Evolutionary conservation across 2,797 vertebrate species (phyloP).

Genomic region (Pseudomugil tenellus): DNA sequence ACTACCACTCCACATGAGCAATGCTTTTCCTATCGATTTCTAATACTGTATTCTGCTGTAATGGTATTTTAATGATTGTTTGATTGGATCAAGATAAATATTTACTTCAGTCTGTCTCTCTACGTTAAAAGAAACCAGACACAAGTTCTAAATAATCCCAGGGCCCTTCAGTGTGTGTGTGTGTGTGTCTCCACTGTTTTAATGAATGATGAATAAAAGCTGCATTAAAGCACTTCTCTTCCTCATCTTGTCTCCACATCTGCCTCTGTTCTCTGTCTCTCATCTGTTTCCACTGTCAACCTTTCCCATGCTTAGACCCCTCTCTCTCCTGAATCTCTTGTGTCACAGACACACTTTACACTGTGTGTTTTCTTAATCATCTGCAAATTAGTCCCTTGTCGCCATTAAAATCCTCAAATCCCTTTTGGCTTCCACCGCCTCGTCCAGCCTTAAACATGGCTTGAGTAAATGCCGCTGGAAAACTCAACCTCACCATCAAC

Average conservation of each 20-base stretch:
- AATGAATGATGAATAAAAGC: slow-evolving; percentile 47
- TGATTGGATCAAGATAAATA: slow-evolving; percentile 68
- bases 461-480: slow-evolving; percentile 50
- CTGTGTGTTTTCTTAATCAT: slow-evolving; percentile 79
- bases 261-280: slow-evolving; percentile 14
- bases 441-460: slow-evolving; percentile 27
- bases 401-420: slow-evolving; percentile 70
- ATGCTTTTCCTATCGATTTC: slow-evolving; percentile 60
- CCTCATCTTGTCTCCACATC: slow-evolving; percentile 41
- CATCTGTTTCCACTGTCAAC: slow-evolving; percentile 33
- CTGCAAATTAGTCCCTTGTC: slow-evolving; percentile 75
- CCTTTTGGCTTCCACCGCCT: slow-evolving; percentile 36
- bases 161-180: slow-evolving; percentile 12
- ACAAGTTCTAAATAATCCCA: slow-evolving; percentile 10
- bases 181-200: slow-evolving; percentile 27
- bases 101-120: slow-evolving; percentile 43
- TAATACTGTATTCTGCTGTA: slow-evolving; percentile 49
- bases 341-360: slow-evolving; percentile 54
- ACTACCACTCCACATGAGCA: slow-evolving; percentile 42
- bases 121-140: slow-evolving; percentile 34
- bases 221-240: slow-evolving; percentile 27
- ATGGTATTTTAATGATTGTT: slow-evolving; percentile 65
- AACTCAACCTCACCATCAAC: slow-evolving; percentile 49
- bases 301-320: slow-evolving; percentile 25
- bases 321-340: slow-evolving; percentile 33